Evolutionary conservation across 2,113 vertebrate genomes (phyloP), one percentile per base, ranked within the genome.

Genomic region (Mungos mungo): DNA sequence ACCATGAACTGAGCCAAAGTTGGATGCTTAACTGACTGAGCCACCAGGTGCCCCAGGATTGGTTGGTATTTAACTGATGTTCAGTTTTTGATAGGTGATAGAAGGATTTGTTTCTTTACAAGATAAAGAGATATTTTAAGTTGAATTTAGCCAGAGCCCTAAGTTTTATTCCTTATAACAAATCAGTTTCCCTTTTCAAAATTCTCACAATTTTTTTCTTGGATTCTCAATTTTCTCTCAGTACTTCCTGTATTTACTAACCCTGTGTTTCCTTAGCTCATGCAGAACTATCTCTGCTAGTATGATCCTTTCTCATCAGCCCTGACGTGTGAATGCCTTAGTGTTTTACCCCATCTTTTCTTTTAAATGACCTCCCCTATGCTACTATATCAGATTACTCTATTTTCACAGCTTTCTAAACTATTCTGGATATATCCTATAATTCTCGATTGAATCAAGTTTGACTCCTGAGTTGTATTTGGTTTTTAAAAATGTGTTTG

Each of bases 91-190:
- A 71, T 83, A 88, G 16, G 16, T 65, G 16, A 33, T 84, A 21
- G 54, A 60, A 90, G 63, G 47, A 72, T 88, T 96, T 95, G 9
- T 72, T 91, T 94, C 71, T 80, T 68, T 71, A 35, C 5, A 52
- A 95, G 57, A 90, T 93, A 87, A 82, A 93, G 81, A 57, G 29
- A 77, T 90, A 90, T 21, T 83, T 86, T 90, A 76, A 84, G 63
- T 21, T 96, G 90, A 77, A 47, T 79, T 82, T 93, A 95, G 15
- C 63, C 57, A n/a, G 38, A 88, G 84, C 21, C 11, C 45, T 79
- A 91, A 79, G 7, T 79, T 83, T 88, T 92, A 14, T 38, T 81
- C 19, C 5, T 77, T 88, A 45, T 76, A 74, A 80, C 45, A 71
- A 69, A 77, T 82, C 31, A 79, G 4, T 74, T 14, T 21, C 10